Evolutionary conservation across 2,113 vertebrate genomes (phyloP).

Genomic region (Orcinus orca): DNA sequence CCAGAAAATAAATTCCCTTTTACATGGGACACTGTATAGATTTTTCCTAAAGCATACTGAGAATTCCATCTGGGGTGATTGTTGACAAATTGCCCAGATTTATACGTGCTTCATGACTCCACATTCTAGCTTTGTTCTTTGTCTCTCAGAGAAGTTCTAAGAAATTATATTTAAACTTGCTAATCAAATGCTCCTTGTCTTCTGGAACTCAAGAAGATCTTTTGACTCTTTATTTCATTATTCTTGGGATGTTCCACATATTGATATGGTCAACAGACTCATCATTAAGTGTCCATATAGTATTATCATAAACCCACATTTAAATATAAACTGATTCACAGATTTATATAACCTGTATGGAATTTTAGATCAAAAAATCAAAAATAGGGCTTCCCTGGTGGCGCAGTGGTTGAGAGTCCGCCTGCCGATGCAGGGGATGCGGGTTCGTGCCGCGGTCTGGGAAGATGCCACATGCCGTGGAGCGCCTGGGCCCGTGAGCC

Average conservation of each 20-base stretch:
- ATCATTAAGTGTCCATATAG: neutral
- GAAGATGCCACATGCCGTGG: too few relatives aligned
- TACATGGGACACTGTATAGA: neutral
- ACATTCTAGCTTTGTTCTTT: neutral
- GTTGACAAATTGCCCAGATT: constrained; percentile 37
- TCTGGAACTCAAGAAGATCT: neutral
- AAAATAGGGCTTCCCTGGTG: too few relatives aligned
- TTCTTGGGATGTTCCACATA: neutral
- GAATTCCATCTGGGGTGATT: constrained; percentile 28
- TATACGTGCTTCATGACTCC: neutral
- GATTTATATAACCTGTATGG: neutral
- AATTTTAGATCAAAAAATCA: neutral
- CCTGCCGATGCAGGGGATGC: too few relatives aligned
- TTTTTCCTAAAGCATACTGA: constrained; percentile 31
- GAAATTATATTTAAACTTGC: neutral
- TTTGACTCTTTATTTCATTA: neutral
- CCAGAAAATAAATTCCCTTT: constrained; percentile 19
- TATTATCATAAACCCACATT: neutral
- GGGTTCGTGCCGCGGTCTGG: too few relatives aligned
- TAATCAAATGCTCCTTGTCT: neutral
- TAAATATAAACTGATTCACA: neutral
- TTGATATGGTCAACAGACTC: neutral
- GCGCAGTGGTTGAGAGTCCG: too few relatives aligned
- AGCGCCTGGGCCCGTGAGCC: too few relatives aligned
- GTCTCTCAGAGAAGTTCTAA: neutral